A percentile compares a stretch with the other conserved stretches of the same genome.
Evolutionary conservation across 2,888 invertebrate species (phyloP).

Genomic region (Coelogynopora nodosa): DNA sequence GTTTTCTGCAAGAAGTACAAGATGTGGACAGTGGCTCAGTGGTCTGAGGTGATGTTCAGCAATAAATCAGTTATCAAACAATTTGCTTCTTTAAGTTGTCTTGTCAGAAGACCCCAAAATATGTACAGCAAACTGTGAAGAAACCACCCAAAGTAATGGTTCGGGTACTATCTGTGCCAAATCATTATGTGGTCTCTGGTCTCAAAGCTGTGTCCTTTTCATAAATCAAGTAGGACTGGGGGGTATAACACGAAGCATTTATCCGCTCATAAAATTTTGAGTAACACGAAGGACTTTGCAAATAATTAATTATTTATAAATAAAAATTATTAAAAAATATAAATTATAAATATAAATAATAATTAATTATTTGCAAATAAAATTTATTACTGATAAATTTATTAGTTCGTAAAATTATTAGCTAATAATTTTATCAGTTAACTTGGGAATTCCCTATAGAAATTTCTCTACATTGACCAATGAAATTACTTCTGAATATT

Average conservation of each 20-base stretch:
- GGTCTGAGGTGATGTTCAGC: slow-evolving; percentile 19
- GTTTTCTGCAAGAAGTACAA: slow-evolving; percentile 26
- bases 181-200: slow-evolving; percentile 16
- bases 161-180: slow-evolving; percentile 19
- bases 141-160: slow-evolving; percentile 32
- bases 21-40: slow-evolving; percentile 1
- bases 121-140: neutral
- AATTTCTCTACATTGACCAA: neutral
- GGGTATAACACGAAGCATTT: neutral
- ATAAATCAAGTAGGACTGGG: no score
- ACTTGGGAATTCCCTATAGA: neutral
- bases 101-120: slow-evolving; percentile 13
- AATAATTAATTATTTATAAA: no score
- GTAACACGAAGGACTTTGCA: neutral
- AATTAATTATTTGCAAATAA: neutral
- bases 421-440: neutral
- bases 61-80: slow-evolving; percentile 2
- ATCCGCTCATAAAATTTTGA: neutral
- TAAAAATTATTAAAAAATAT: no score
- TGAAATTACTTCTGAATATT: neutral
- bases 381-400: neutral
- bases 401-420: neutral
- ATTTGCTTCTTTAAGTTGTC: neutral
- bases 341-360: no score
- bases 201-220: no score